Evolutionary conservation across 1,140 invertebrate genomes (phyloP), one percentile per base, ranked within the genome.

Genomic region (Magallana angulata): DNA sequence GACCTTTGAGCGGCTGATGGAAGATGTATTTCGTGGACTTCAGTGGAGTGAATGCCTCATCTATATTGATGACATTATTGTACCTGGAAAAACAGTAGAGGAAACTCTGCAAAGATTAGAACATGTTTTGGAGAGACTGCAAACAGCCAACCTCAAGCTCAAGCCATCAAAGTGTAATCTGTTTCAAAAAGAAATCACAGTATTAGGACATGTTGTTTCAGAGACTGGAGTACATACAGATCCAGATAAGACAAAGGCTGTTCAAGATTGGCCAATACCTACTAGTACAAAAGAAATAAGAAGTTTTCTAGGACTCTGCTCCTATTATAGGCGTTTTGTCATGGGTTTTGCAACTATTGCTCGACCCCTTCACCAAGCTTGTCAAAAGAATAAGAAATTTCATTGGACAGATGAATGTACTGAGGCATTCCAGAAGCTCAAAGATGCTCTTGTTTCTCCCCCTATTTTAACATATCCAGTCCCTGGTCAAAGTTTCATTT

Each of bases 231-330:
- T 89, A 59, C 14, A 57, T 8, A 85, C 82, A 30, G 85, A 86
- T 83, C 84, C 68, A 56, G 80, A 86, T 7, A 89, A 36, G 4
- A 36, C 36, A 36, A 36, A 36, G 36, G 36, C 36, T n/a, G 60
- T 85, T 11, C 36, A 58, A 76, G 30, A 85, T 16, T 89, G 87
- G 71, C 89, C 90, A 36, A 57, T 58, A 30, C 88, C 88, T 11
- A 92, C 84, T 80, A 93, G 86, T 87, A 85, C 91, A 7, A 92
- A 93, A 59, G 92, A 95, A 80, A 71, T 95, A 0, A 86, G 94
- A 82, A 56, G 91, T 24, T 95, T 96, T 88, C 57, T 96, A 5
- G 95, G 96, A 0, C 84, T 96, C 18, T 85, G 93, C 76, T 92
- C 92, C 85, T 95, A 93, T 85, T 92, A 93, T 87, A 68, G 91